Percentiles rank a stretch among this genome's conserved stretches.
Conservation (phyloP, 2,797 vertebrate species). For the Myotis vivesi region DNA sequence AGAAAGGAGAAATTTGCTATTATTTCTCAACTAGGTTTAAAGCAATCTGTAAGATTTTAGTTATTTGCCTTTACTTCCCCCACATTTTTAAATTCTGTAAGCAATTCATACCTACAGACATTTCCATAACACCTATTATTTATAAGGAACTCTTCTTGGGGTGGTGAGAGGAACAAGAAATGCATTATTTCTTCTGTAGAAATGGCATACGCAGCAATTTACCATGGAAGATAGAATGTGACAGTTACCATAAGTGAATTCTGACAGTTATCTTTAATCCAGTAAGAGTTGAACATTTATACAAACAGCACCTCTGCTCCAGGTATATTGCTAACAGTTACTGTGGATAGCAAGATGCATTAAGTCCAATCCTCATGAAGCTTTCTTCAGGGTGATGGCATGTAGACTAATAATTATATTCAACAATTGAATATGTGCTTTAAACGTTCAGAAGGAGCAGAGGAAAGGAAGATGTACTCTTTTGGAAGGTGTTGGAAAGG, state of each 20-base stretch:
- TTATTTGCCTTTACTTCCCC: background rate
- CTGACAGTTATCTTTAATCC: background rate
- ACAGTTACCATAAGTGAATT: background rate
- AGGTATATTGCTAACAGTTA: background rate
- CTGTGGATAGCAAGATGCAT: background rate
- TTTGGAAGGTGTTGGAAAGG: background rate
- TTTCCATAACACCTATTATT: background rate
- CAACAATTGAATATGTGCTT: background rate
- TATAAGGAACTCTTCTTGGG: background rate
- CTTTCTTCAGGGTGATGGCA: background rate
- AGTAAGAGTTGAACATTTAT: background rate
- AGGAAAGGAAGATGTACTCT: background rate
- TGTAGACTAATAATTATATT: background rate
- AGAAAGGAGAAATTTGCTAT: background rate
- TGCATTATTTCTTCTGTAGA: background rate
- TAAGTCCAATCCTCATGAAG: background rate
- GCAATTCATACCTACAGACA: background rate
- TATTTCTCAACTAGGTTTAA: background rate
- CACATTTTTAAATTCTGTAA: background rate
- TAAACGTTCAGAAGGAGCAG: background rate
- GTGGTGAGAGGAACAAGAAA: background rate
- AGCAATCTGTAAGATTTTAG: constrained; percentile 16
- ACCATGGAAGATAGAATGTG: background rate
- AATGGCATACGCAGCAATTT: background rate
- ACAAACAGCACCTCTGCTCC: background rate